These are phyloP conservation scores for Delphinus delphis DNA, from an alignment of 2,113 vertebrate genomes.

Conservation along the genomic window DNA sequence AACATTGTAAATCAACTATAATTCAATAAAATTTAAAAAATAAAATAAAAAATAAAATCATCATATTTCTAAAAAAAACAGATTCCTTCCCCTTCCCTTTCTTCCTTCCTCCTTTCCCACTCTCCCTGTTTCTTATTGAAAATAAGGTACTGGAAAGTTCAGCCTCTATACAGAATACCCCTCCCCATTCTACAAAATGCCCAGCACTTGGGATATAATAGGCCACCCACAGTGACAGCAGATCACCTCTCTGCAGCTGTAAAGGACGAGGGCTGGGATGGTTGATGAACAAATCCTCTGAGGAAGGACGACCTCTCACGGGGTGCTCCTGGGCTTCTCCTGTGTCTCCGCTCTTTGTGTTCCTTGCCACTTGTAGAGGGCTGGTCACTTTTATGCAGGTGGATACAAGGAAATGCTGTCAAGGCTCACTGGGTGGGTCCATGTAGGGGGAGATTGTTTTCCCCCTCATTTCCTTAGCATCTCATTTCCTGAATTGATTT, in stretches of 20 bases:
- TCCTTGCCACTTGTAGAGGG: neutral
- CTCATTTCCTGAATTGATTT: conserved; percentile 73
- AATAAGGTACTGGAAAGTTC: neutral
- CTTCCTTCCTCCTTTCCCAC: neutral
- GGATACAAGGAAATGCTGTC: conserved; percentile 77
- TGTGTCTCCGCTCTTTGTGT: neutral
- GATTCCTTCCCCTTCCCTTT: neutral
- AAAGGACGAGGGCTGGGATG: neutral
- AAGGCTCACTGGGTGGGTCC: conserved; percentile 52
- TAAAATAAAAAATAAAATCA: neutral
- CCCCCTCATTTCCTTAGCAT: conserved; percentile 70
- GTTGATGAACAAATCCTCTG: neutral
- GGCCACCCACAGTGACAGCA: rapidly evolving
- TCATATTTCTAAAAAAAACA: neutral
- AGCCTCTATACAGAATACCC: neutral
- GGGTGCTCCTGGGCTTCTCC: neutral
- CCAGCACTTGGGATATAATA: neutral
- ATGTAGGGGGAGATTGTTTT: conserved; percentile 31
- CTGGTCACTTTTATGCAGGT: conserved; percentile 77
- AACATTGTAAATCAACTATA: neutral
- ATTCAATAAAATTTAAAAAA: neutral
- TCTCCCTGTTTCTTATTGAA: neutral
- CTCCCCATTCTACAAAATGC: neutral
- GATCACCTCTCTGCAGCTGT: neutral
- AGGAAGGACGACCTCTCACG: conserved; percentile 12